These are phyloP conservation scores for Chloroceryle amazona DNA, from an alignment of 2,797 vertebrate species.

Conservation along the genomic window DNA sequence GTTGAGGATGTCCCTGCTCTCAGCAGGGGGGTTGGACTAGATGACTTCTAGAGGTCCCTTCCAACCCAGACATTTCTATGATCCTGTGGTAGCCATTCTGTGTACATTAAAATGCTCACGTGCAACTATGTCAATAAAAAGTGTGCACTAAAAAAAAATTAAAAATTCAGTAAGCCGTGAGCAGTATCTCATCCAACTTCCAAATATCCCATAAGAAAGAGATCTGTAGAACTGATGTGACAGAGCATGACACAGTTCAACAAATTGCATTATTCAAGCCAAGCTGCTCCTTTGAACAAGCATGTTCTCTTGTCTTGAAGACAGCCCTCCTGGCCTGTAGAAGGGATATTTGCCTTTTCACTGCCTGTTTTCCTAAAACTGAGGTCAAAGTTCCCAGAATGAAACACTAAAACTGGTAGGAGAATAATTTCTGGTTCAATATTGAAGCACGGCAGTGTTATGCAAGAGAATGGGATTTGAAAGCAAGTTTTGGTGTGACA, in stretches of 20 bases:
- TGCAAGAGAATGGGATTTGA: not conserved
- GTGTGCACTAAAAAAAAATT: not conserved
- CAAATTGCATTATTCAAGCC: not conserved
- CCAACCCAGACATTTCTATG: too few relatives aligned
- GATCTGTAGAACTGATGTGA: not conserved
- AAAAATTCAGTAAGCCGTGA: not conserved
- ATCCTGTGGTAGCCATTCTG: not conserved
- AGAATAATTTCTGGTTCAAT: not conserved
- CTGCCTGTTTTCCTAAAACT: not conserved
- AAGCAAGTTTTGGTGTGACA: not conserved
- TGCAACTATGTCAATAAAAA: not conserved
- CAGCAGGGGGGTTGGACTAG: too few relatives aligned
- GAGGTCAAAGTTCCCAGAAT: not conserved
- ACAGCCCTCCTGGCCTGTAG: not conserved
- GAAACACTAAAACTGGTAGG: not conserved
- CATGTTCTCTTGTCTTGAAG: not conserved
- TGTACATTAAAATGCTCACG: not conserved
- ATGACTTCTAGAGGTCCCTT: too few relatives aligned
- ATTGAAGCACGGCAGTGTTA: not conserved
- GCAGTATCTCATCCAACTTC: not conserved
- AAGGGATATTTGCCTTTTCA: not conserved
- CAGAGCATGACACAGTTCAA: not conserved
- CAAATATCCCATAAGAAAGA: not conserved
- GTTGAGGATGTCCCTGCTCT: too few relatives aligned
- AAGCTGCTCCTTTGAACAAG: not conserved